phyloP scores from a whole-genome alignment of 2,113 vertebrate species.

The Anolis sagrei region DNA sequence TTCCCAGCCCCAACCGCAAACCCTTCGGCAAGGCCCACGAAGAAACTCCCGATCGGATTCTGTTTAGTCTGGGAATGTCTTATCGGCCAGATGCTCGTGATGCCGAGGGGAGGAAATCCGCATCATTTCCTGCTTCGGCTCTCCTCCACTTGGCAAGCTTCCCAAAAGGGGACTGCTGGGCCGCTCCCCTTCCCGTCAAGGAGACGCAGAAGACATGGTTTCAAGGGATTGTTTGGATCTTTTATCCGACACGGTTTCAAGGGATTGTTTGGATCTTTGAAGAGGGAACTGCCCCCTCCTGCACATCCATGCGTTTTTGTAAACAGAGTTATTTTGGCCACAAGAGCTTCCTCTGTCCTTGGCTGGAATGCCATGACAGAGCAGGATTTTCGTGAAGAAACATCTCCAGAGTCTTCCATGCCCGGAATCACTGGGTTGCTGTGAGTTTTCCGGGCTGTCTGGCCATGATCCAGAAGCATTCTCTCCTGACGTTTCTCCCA shows the following conservation, averaged over 20 bases:
- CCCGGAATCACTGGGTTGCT: too few species aligned
- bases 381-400: too few species aligned
- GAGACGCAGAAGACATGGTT: neutral
- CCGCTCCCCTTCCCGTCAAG: conserved; percentile 70
- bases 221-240: neutral
- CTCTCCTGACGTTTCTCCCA: too few species aligned
- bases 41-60: conserved; percentile 47
- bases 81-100: conserved; percentile 76
- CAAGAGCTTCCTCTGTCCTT: too few species aligned
- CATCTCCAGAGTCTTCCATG: too few species aligned
- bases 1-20: neutral
- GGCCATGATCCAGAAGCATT: too few species aligned
- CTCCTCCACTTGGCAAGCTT: conserved; percentile 55
- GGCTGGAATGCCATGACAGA: too few species aligned
- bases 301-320: too few species aligned
- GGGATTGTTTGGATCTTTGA: rapidly evolving
- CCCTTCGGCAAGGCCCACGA: conserved; percentile 28
- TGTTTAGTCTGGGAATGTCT: conserved; percentile 86
- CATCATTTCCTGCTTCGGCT: conserved; percentile 82
- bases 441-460: too few species aligned
- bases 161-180: conserved; percentile 43
- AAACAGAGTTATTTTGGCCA: too few species aligned
- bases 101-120: conserved; percentile 72
- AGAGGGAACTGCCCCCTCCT: too few species aligned
- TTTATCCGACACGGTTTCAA: conserved; percentile 34